A percentile compares a stretch with the other conserved stretches of the same genome.
These are phyloP conservation scores for Pampusana beccarii DNA, from an alignment of 2,113 vertebrate genomes.

Conservation along the genomic window DNA sequence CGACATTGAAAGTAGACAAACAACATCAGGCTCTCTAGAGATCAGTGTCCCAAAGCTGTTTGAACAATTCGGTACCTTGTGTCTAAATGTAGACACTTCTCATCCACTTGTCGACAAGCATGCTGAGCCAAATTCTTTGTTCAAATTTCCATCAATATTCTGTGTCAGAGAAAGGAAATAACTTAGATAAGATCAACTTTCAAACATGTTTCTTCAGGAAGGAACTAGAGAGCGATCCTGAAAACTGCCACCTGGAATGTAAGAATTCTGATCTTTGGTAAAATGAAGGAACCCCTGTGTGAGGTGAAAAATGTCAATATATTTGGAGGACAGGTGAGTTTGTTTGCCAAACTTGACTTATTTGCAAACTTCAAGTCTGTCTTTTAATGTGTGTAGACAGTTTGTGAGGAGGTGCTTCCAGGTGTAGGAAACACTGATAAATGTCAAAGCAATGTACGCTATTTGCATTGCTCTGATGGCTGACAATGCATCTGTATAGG, in stretches of 20 bases:
- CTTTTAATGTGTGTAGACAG: neutral
- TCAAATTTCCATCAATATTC: conserved; percentile 2
- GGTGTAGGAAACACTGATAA: neutral
- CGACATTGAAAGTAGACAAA: neutral
- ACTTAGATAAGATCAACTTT: conserved; percentile 41
- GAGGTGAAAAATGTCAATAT: neutral
- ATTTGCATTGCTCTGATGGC: neutral
- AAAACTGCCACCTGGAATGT: neutral
- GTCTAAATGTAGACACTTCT: neutral
- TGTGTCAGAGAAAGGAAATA: conserved; percentile 35
- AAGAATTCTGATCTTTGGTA: conserved; percentile 8
- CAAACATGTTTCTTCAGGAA: conserved; percentile 22
- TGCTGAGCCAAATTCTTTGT: neutral
- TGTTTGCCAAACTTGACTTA: neutral
- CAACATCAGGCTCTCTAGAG: neutral
- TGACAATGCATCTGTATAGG: neutral
- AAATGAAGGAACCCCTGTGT: neutral
- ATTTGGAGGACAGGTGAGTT: neutral
- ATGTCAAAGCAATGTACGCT: neutral
- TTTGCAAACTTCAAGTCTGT: neutral
- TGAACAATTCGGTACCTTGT: neutral
- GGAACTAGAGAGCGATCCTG: neutral
- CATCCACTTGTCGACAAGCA: neutral
- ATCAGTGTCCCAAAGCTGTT: neutral
- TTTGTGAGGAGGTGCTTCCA: neutral